These are phyloP conservation scores for Drosophila maculinotata DNA, from an alignment of 2,888 invertebrate species.

Conservation along the genomic window DNA sequence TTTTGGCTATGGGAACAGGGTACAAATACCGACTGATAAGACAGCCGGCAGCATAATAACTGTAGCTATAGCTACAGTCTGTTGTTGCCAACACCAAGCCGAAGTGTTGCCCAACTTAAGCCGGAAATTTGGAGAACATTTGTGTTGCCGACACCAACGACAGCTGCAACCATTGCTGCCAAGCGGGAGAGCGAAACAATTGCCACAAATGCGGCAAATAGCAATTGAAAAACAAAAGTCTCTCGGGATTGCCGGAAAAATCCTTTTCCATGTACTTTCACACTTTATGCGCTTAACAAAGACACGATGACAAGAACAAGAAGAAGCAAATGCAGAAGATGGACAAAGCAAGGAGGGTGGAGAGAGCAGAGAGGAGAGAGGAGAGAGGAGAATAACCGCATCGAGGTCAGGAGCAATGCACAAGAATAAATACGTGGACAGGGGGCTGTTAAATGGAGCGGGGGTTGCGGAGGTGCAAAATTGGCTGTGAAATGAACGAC, in stretches of 20 bases:
- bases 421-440: conserved; percentile 13
- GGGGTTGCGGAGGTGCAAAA: conserved; percentile 52
- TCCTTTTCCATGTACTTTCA: conserved; percentile 70
- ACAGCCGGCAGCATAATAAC: conserved; percentile 49
- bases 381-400: conserved; percentile 25
- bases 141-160: conserved; percentile 16
- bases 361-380: not conserved
- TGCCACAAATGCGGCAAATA: conserved; percentile 75
- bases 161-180: conserved; percentile 57
- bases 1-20: not conserved
- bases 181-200: conserved; percentile 54
- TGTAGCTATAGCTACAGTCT: conserved; percentile 45
- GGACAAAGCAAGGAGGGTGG: not conserved
- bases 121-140: conserved; percentile 52
- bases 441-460: conserved; percentile 12
- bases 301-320: conserved; percentile 46
- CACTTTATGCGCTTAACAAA: conserved; percentile 67
- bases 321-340: not conserved
- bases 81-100: conserved; percentile 11
- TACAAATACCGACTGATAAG: conserved; percentile 32
- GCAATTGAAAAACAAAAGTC: conserved; percentile 78
- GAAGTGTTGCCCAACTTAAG: conserved; percentile 40
- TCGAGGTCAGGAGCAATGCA: conserved; percentile 55
- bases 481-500: conserved; percentile 71
- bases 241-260: conserved; percentile 44